Evolutionary conservation across 2,888 invertebrate genomes (phyloP).

Genomic region (Chirona hameri): DNA sequence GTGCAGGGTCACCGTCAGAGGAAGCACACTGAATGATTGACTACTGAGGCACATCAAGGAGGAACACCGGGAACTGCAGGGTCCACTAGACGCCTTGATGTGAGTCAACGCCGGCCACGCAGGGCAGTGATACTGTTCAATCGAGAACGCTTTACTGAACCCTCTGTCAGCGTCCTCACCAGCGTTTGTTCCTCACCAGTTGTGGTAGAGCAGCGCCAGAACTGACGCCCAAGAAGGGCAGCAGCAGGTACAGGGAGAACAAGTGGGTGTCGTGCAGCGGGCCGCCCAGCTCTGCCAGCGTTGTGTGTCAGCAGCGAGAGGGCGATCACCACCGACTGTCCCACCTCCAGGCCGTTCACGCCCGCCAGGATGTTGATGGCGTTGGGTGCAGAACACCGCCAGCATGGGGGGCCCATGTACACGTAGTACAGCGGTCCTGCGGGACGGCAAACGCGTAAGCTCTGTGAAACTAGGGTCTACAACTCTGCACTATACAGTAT

Average conservation of each 20-base stretch:
- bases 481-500: too few relatives aligned
- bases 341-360: conserved; percentile 96
- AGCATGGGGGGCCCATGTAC: conserved; percentile 99
- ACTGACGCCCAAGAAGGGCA: conserved; percentile 87
- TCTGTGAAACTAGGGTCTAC: too few relatives aligned
- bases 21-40: too few relatives aligned
- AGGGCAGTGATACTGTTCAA: too few relatives aligned
- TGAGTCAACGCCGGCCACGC: too few relatives aligned
- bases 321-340: conserved; percentile 90
- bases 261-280: conserved; percentile 73
- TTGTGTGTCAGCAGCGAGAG: conserved; percentile 83
- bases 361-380: conserved; percentile 99
- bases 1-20: too few relatives aligned
- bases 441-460: conserved; percentile 37
- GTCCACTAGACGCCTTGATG: too few relatives aligned
- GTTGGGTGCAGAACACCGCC: conserved; percentile 98
- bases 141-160: too few relatives aligned
- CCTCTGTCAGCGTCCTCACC: too few relatives aligned
- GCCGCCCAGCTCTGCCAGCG: conserved; percentile 68
- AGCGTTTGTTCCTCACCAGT: conserved; percentile 69
- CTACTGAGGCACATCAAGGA: too few relatives aligned
- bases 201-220: conserved; percentile 81
- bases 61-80: too few relatives aligned
- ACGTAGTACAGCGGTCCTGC: conserved; percentile 84
- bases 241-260: conserved; percentile 90